Base-by-base conservation (phyloP, 2,113 vertebrate genomes). In the Anthoscopus minutus region DNA sequence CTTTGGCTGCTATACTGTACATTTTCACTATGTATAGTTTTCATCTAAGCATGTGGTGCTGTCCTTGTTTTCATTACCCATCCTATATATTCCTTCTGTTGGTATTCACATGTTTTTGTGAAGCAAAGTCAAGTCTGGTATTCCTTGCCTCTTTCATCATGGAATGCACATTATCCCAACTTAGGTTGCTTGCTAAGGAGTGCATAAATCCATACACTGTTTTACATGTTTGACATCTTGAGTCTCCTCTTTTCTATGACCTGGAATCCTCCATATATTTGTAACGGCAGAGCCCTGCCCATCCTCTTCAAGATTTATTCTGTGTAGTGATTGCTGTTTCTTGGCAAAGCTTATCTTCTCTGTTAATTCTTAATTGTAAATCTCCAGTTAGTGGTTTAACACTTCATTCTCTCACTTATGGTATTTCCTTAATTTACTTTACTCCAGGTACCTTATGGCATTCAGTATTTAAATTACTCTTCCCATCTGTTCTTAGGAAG, bases 381-480 rank as follows among this genome's bases (percentile, higher is more conserved):
- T 94, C 85, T 92, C 72, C 67, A 20, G 42, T 50, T 88, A 83
- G 76, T 0, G 0, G 54, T 92, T 93, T 90, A 92, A 92, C 50
- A 66, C 88, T 88, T 81, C 47, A 42, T 77, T 93, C 79, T 85
- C 81, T 89, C 86, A 66, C 38, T 94, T 44, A 54, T 1, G 17
- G 67, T 92, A 73, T 96, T 88, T 93, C 44, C 80, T 92, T 93
- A 86, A 95, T 95, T 93, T 92, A 89, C 74, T 94, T 96, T 96
- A 88, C 67, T 95, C 82, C 80, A 95, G 90, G 76, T 96, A 88
- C 90, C 92, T 93, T 92, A 83, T 93, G 92, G 79, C 58, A 86
- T 77, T 92, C 21, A 6, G 92, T 90, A 81, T 79, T 92, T 80
- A 94, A 95, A 95, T 92, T 90, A 78, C 82, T 83, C 47, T 86